Evolutionary conservation across 2,113 vertebrate genomes (phyloP).

Genomic region (Cinclus cinclus): DNA sequence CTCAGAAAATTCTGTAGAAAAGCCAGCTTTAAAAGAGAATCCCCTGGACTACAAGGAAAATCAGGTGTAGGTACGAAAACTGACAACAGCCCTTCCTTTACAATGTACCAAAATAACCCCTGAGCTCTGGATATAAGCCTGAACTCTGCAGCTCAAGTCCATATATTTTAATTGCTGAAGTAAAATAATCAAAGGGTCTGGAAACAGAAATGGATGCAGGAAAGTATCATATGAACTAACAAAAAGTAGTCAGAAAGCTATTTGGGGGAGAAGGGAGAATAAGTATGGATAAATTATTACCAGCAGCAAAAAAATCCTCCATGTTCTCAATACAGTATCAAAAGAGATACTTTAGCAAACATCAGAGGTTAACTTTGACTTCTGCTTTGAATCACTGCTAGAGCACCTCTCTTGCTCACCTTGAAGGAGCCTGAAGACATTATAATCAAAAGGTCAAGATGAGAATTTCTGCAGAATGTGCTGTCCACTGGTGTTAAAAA

Average conservation of each 20-base stretch:
- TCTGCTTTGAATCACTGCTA: not conserved
- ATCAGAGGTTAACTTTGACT: not conserved
- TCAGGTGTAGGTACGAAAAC: not conserved
- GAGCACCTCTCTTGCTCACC: not conserved
- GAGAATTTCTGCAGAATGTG: not conserved
- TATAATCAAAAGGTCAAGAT: not conserved
- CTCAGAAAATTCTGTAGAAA: not conserved
- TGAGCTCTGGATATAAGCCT: not conserved
- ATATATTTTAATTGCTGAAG: not conserved
- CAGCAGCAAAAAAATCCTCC: not conserved
- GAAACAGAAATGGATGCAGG: not conserved
- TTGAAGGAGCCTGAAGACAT: not conserved
- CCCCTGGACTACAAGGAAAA: not conserved
- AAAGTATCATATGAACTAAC: not conserved
- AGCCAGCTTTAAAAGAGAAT: not conserved
- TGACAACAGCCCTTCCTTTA: not conserved
- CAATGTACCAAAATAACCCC: not conserved
- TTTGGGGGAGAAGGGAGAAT: not conserved
- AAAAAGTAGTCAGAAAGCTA: not conserved
- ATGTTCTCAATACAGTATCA: not conserved
- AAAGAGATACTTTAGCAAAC: not conserved
- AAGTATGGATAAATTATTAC: not conserved
- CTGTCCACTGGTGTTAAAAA: not conserved
- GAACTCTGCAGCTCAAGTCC: not conserved
- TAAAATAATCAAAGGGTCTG: not conserved